A percentile compares a stretch with the other conserved stretches of the same genome.
phyloP scores from a whole-genome alignment of 2,797 vertebrate species.

The Synanceia verrucosa region DNA sequence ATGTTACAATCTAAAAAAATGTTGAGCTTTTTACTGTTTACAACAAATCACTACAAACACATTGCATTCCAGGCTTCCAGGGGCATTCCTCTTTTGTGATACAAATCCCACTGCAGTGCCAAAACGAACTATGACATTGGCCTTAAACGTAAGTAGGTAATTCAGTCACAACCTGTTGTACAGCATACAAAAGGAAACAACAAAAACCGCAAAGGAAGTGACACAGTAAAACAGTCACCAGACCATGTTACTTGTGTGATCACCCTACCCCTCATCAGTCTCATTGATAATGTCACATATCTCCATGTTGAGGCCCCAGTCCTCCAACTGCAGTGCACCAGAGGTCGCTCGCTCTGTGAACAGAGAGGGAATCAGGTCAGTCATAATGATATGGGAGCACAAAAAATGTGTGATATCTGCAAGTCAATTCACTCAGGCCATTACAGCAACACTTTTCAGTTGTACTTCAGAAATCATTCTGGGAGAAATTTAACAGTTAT shows the following conservation, averaged over 20 bases:
- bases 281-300: conserved; percentile 99
- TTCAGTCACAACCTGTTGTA: not conserved
- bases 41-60: not conserved
- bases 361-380: not conserved
- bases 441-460: not conserved
- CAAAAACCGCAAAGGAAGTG: conserved; percentile 1
- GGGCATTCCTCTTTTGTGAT: not conserved
- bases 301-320: conserved; percentile 98
- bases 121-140: not conserved
- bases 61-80: not conserved
- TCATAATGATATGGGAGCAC: not conserved
- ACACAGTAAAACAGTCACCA: not conserved
- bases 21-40: not conserved
- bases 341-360: conserved; percentile 90
- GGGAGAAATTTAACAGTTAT: not conserved
- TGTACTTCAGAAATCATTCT: not conserved
- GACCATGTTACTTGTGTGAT: not conserved
- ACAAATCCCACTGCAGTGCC: not conserved
- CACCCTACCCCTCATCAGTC: conserved; percentile 92
- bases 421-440: not conserved
- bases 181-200: not conserved
- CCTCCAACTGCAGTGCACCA: conserved; percentile 86
- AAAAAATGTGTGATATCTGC: not conserved
- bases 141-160: conserved; percentile 1
- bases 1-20: not conserved